These are phyloP conservation scores for Sphinx pinastri DNA, from an alignment of 2,888 invertebrate species.

Conservation along the genomic window DNA sequence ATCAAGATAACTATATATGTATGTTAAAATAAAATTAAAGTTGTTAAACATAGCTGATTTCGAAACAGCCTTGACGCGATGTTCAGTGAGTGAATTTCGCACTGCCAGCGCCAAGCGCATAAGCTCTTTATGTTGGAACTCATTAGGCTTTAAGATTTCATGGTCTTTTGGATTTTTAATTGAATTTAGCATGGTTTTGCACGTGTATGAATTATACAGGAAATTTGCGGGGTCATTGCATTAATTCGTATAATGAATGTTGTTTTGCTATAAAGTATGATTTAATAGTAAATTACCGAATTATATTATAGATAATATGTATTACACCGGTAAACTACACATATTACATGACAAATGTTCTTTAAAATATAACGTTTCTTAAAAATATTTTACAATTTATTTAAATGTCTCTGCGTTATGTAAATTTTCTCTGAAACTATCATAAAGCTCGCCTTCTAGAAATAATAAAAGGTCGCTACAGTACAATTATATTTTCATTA, in stretches of 20 bases:
- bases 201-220: neutral
- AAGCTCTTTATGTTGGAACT: conserved; percentile 16
- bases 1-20: too few relatives aligned
- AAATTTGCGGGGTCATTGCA: neutral
- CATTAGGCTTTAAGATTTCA: neutral
- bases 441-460: neutral
- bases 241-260: too few relatives aligned
- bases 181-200: too few relatives aligned
- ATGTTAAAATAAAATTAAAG: neutral
- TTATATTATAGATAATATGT: too few relatives aligned
- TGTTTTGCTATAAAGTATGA: too few relatives aligned
- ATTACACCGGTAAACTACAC: too few relatives aligned
- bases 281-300: too few relatives aligned
- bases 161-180: conserved; percentile 9
- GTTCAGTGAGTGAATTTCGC: conserved; percentile 1
- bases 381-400: neutral
- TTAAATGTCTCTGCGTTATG: neutral
- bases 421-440: neutral
- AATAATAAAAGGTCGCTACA: neutral
- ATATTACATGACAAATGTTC: too few relatives aligned
- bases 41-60: neutral
- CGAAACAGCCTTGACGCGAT: neutral
- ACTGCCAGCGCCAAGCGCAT: neutral
- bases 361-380: too few relatives aligned
- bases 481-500: conserved; percentile 2